phyloP scores from a whole-genome alignment of 2,113 vertebrate genomes.

The Vulpes lagopus region DNA sequence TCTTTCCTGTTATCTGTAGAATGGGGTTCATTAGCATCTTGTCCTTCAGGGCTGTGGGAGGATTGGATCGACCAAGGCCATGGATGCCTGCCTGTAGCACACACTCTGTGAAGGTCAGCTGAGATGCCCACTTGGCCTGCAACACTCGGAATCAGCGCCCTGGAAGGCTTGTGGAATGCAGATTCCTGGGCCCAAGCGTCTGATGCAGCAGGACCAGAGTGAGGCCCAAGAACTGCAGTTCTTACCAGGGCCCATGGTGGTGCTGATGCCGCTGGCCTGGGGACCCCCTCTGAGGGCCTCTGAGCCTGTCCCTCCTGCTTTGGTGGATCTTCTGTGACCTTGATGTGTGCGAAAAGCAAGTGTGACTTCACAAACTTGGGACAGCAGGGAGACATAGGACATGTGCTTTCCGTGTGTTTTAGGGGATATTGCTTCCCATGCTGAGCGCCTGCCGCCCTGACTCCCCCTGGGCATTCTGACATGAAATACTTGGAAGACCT shows the following conservation, averaged over 20 bases:
- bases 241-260: neutral
- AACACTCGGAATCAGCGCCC: fast-evolving
- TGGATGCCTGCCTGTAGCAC: fast-evolving
- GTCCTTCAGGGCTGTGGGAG: fast-evolving
- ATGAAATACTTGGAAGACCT: too few species aligned
- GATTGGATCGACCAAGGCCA: fast-evolving
- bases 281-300: too few species aligned
- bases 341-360: too few species aligned
- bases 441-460: fast-evolving
- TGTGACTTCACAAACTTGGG: fast-evolving
- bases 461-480: fast-evolving
- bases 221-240: neutral
- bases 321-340: neutral
- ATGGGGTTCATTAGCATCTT: neutral
- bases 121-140: fast-evolving
- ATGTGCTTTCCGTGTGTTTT: fast-evolving
- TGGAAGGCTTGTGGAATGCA: neutral
- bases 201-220: neutral
- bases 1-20: too few species aligned
- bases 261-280: neutral
- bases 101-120: fast-evolving
- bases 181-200: fast-evolving
- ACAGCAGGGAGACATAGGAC: fast-evolving
- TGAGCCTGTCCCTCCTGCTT: fast-evolving
- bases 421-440: fast-evolving